phyloP scores from a whole-genome alignment of 2,888 invertebrate genomes.

The Dolichopus griseipennis region DNA sequence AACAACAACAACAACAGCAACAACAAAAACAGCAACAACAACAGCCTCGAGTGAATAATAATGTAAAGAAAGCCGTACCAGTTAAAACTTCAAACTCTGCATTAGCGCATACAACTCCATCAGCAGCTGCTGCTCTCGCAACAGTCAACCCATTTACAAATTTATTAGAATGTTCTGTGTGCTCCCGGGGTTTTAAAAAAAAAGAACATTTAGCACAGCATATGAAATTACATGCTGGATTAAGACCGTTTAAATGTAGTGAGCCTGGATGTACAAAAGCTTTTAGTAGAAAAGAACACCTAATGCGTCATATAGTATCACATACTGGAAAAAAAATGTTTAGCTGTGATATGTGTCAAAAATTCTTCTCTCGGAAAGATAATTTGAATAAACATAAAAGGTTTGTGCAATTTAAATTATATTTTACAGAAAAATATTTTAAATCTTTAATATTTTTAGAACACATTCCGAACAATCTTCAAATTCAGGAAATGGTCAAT shows the following conservation, averaged over 20 bases:
- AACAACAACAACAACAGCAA: constrained; percentile 14
- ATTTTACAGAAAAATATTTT: neutral
- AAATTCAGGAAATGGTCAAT: constrained; percentile 40
- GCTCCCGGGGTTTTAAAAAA: constrained; percentile 56
- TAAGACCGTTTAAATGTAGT: constrained; percentile 57
- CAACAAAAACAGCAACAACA: constrained; percentile 17
- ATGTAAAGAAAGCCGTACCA: constrained; percentile 12
- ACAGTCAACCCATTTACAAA: constrained; percentile 19
- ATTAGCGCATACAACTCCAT: constrained; percentile 15
- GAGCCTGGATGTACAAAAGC: constrained; percentile 52
- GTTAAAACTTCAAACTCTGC: constrained; percentile 2
- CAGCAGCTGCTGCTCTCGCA: constrained; percentile 15
- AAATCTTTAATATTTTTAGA: constrained; percentile 24
- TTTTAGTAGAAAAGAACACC: constrained; percentile 60
- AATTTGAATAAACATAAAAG: constrained; percentile 43
- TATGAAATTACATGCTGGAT: constrained; percentile 56
- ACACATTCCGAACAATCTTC: constrained; percentile 33
- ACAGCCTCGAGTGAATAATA: constrained; percentile 17
- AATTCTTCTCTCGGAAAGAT: constrained; percentile 46
- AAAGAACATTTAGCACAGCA: constrained; percentile 63
- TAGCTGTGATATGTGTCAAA: constrained; percentile 52
- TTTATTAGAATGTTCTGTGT: constrained; percentile 47
- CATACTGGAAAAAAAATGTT: constrained; percentile 61
- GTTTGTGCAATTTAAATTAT: constrained; percentile 24
- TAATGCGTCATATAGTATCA: constrained; percentile 56